Evolutionary conservation across 2,113 vertebrate genomes (phyloP).

Genomic region (Sitta europaea): DNA sequence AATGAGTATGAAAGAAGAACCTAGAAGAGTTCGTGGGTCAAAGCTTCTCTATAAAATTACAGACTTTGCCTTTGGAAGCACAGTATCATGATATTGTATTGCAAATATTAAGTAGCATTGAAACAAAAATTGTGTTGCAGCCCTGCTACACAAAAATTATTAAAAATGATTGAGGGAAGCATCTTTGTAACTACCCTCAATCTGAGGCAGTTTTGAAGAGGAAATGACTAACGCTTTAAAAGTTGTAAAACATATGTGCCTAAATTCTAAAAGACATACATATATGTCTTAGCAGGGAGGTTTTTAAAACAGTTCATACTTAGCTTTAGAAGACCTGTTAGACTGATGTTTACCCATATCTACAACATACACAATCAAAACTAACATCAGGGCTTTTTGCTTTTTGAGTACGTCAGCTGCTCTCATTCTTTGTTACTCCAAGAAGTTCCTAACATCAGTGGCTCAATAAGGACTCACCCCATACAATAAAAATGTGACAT

Average conservation of each 20-base stretch:
- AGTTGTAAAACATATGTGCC: neutral
- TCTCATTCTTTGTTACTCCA: neutral
- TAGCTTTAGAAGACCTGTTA: neutral
- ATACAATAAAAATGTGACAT: neutral
- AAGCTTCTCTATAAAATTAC: neutral
- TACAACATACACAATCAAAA: neutral
- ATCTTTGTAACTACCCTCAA: neutral
- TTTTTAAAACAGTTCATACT: neutral
- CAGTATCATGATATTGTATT: neutral
- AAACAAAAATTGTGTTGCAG: neutral
- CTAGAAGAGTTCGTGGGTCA: neutral
- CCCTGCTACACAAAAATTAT: neutral
- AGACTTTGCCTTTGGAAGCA: neutral
- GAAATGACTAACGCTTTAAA: neutral
- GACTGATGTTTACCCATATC: neutral
- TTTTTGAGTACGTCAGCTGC: neutral
- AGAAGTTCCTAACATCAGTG: neutral
- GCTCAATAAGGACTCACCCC: neutral
- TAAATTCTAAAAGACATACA: neutral
- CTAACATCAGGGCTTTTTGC: neutral
- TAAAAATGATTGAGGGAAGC: accelerated
- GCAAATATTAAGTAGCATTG: neutral
- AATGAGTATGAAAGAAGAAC: neutral
- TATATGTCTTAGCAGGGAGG: neutral
- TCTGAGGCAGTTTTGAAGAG: neutral